A percentile compares a stretch with the other conserved stretches of the same genome.
phyloP scores from a whole-genome alignment of 2,113 vertebrate genomes.

The Orientallactaga bullata region DNA sequence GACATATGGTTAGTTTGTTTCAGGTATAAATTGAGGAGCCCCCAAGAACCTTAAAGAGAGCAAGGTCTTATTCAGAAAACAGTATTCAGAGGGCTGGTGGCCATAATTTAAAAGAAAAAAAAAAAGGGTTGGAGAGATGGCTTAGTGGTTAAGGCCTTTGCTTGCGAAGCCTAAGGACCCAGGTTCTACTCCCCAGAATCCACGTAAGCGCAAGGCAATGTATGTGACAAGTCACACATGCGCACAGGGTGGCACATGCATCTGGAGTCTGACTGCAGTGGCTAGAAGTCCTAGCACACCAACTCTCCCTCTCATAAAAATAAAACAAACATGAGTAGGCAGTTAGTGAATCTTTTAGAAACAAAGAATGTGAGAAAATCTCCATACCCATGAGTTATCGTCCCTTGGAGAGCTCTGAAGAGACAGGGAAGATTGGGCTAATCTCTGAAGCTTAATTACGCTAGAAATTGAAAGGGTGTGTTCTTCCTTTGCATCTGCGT shows the following conservation, averaged over 20 bases:
- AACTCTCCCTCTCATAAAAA: too few species aligned
- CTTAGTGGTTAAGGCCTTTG: too few species aligned
- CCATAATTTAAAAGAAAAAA: slow-evolving; percentile 65
- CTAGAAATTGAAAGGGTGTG: slow-evolving; percentile 22
- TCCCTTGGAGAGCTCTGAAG: slow-evolving; percentile 62
- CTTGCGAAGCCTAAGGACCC: too few species aligned
- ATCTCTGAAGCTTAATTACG: slow-evolving; percentile 29
- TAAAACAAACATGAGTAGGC: slow-evolving; percentile 61
- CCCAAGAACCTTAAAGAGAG: slow-evolving; percentile 5
- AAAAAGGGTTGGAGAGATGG: too few species aligned
- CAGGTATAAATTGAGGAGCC: neutral
- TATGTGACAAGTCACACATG: too few species aligned
- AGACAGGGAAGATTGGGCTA: slow-evolving; percentile 44
- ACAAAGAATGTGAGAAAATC: slow-evolving; percentile 61
- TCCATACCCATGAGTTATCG: slow-evolving; percentile 27
- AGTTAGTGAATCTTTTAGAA: too few species aligned
- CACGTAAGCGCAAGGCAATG: too few species aligned
- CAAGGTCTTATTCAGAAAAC: slow-evolving; percentile 26
- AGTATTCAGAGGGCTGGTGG: slow-evolving; percentile 57
- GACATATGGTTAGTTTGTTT: neutral
- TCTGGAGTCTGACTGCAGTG: too few species aligned
- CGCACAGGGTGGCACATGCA: too few species aligned
- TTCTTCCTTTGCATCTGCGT: slow-evolving; percentile 48
- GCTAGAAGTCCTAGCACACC: too few species aligned
- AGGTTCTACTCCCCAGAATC: too few species aligned